Evolutionary conservation across 2,113 vertebrate species (phyloP).

Genomic region (Ictidomys tridecemlineatus): DNA sequence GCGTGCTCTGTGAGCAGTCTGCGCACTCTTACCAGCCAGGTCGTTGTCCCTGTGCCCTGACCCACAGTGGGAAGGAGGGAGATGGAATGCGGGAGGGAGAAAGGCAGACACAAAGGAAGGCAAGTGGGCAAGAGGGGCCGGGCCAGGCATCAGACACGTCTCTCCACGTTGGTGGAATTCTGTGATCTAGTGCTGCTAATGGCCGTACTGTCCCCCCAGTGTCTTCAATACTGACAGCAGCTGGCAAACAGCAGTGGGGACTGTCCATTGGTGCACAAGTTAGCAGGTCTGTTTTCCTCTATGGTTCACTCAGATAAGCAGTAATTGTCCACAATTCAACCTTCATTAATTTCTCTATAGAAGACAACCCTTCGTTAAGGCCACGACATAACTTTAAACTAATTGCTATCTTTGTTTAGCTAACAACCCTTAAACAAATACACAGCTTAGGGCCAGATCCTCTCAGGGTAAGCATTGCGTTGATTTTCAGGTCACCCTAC

Average conservation of each 20-base stretch:
- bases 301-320: background rate
- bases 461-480: background rate
- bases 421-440: background rate
- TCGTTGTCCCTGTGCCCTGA: background rate
- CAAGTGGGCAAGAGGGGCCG: no score
- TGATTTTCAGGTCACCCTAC: background rate
- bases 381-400: background rate
- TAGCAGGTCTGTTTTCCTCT: background rate
- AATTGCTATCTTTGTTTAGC: slow-evolving; percentile 29
- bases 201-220: background rate
- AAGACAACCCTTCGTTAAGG: slow-evolving; percentile 23
- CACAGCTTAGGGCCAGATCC: background rate
- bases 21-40: background rate
- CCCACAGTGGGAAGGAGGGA: background rate
- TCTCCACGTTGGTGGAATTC: background rate
- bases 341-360: background rate
- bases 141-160: background rate
- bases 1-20: rapidly evolving
- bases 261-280: background rate
- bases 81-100: no score
- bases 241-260: background rate
- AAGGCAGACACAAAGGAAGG: background rate
- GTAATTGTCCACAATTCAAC: background rate
- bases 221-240: background rate
- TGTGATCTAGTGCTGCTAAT: background rate